Conservation (phyloP, 2,888 invertebrate species). For the Trisateles emortualis region DNA sequence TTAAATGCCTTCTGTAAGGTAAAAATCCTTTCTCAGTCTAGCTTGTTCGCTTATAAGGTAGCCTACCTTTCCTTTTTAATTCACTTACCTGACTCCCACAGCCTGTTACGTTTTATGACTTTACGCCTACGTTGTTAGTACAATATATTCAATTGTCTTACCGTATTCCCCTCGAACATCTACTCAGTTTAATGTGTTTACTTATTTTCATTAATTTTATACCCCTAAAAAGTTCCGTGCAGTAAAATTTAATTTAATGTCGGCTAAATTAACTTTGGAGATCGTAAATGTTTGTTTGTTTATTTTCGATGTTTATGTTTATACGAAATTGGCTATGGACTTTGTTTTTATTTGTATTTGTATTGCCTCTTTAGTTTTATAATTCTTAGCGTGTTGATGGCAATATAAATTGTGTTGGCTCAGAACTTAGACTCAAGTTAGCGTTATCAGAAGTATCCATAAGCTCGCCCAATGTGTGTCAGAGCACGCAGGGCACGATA, state of each 20-base stretch:
- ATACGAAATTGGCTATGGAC: background rate
- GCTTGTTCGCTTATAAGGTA: too few relatives aligned
- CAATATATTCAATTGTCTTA: slow-evolving; percentile 57
- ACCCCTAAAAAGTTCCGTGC: slow-evolving; percentile 38
- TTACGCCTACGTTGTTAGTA: slow-evolving; percentile 52
- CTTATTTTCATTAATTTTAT: slow-evolving; percentile 53
- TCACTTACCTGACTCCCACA: slow-evolving; percentile 57
- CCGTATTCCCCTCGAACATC: slow-evolving; percentile 42
- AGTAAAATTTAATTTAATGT: slow-evolving; percentile 47
- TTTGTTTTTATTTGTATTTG: background rate
- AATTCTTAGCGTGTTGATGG: too few relatives aligned
- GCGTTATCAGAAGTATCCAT: too few relatives aligned
- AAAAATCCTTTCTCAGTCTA: too few relatives aligned
- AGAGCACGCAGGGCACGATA: too few relatives aligned
- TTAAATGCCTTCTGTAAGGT: too few relatives aligned
- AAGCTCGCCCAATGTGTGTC: too few relatives aligned
- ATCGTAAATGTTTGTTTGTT: slow-evolving; percentile 38
- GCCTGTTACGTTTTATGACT: slow-evolving; percentile 55
- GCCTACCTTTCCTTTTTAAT: too few relatives aligned
- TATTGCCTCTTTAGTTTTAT: too few relatives aligned
- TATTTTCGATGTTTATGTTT: slow-evolving; percentile 18
- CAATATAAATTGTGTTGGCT: too few relatives aligned
- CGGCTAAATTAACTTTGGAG: slow-evolving; percentile 34
- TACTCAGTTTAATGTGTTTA: slow-evolving; percentile 53
- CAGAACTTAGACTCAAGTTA: too few relatives aligned